A percentile compares a stretch with the other conserved stretches of the same genome.
These are phyloP conservation scores for Oreochromis grahami DNA, from an alignment of 2,797 vertebrate genomes.

Conservation along the genomic window DNA sequence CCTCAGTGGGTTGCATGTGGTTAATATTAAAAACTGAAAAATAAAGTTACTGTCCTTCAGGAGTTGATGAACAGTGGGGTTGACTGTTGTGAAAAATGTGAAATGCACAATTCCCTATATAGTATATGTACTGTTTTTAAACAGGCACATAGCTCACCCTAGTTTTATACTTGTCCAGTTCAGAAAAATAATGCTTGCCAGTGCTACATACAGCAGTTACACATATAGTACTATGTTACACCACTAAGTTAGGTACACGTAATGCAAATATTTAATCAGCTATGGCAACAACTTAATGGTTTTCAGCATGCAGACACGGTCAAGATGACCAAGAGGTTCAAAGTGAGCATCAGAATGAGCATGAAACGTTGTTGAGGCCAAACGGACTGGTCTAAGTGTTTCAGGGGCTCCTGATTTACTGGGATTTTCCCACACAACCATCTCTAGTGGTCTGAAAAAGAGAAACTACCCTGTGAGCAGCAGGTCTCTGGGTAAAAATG, in stretches of 20 bases:
- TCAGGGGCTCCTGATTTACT: background rate
- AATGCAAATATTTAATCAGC: background rate
- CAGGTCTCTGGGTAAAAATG: background rate
- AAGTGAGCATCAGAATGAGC: background rate
- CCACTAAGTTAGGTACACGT: background rate
- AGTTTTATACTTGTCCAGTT: background rate
- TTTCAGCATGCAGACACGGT: background rate
- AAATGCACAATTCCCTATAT: background rate
- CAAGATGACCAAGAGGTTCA: background rate
- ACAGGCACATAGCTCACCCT: background rate
- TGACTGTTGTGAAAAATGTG: constrained; percentile 9
- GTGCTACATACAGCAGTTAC: background rate
- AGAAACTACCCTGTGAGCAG: background rate
- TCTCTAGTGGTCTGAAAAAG: background rate
- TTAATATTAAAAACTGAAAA: constrained; percentile 37
- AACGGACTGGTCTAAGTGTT: background rate
- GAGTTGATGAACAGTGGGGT: constrained; percentile 9
- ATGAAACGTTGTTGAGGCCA: background rate
- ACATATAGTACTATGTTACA: background rate
- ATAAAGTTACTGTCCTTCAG: constrained; percentile 43
- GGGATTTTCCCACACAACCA: background rate
- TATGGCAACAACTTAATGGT: background rate
- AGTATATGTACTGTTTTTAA: background rate
- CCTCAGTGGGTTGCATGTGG: constrained; percentile 9
- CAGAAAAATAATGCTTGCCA: background rate